These are phyloP conservation scores for Brachypterus glaber DNA, from an alignment of 2,888 invertebrate genomes.

Conservation along the genomic window DNA sequence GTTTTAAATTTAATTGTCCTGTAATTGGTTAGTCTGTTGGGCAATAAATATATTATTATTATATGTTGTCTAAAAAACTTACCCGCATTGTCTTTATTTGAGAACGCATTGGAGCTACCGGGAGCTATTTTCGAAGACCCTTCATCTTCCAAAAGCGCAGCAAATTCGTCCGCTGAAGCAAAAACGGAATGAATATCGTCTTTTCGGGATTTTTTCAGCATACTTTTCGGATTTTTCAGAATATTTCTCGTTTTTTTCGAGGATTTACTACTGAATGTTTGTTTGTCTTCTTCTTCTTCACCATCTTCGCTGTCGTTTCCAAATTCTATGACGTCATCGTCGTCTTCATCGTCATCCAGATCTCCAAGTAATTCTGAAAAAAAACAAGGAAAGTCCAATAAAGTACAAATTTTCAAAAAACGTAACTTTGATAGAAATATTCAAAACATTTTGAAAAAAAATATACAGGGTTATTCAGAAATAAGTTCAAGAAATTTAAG, in stretches of 20 bases:
- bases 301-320: slow-evolving; percentile 23
- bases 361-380: too few species aligned
- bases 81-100: slow-evolving; percentile 70
- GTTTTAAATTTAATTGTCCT: too few species aligned
- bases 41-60: too few species aligned
- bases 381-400: too few species aligned
- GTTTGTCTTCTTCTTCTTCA: slow-evolving; percentile 22
- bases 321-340: slow-evolving; percentile 17
- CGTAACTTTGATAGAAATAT: too few species aligned
- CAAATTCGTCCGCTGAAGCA: slow-evolving; percentile 83
- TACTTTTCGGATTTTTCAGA: slow-evolving; percentile 16
- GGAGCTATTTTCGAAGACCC: slow-evolving; percentile 49
- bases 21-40: too few species aligned
- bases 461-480: too few species aligned
- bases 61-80: slow-evolving; percentile 21
- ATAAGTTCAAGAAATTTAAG: too few species aligned
- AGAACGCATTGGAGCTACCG: slow-evolving; percentile 59
- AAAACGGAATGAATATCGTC: slow-evolving; percentile 57
- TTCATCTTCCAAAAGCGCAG: slow-evolving; percentile 77
- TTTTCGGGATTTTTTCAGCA: slow-evolving; percentile 25
- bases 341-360: slow-evolving; percentile 8
- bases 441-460: too few species aligned
- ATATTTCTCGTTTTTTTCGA: slow-evolving; percentile 17
- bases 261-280: slow-evolving; percentile 18
- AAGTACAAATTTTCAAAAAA: too few species aligned